Conservation (phyloP, 1,140 invertebrate genomes). For the Oryctes rhinoceros region DNA sequence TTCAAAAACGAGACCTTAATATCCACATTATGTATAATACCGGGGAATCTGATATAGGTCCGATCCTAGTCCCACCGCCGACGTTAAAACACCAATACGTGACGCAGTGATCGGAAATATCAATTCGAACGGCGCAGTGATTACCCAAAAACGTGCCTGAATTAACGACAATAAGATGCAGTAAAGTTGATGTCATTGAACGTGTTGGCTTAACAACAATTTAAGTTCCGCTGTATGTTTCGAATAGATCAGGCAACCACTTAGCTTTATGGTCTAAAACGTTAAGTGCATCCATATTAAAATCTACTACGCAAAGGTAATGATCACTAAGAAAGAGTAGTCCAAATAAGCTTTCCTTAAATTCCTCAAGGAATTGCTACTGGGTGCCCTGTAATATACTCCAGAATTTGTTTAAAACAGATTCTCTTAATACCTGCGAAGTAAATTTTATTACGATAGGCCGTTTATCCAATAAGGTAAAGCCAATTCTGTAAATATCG, state of each 20-base stretch:
- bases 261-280: not conserved
- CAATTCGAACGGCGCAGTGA: not conserved
- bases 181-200: not conserved
- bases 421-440: too few relatives aligned
- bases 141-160: not conserved
- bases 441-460: too few relatives aligned
- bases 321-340: not conserved
- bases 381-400: not conserved
- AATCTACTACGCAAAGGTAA: too few relatives aligned
- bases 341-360: not conserved
- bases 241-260: not conserved
- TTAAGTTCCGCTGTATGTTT: not conserved
- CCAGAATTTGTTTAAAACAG: too few relatives aligned
- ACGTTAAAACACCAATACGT: not conserved
- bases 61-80: not conserved
- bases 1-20: not conserved
- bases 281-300: not conserved
- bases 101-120: not conserved
- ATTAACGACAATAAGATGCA: not conserved
- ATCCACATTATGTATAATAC: slow-evolving; percentile 22
- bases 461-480: too few relatives aligned
- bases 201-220: not conserved
- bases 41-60: not conserved
- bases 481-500: too few relatives aligned
- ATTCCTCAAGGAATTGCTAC: not conserved